Base-by-base conservation (phyloP, 2,113 vertebrate species). In the Sander lucioperca region DNA sequence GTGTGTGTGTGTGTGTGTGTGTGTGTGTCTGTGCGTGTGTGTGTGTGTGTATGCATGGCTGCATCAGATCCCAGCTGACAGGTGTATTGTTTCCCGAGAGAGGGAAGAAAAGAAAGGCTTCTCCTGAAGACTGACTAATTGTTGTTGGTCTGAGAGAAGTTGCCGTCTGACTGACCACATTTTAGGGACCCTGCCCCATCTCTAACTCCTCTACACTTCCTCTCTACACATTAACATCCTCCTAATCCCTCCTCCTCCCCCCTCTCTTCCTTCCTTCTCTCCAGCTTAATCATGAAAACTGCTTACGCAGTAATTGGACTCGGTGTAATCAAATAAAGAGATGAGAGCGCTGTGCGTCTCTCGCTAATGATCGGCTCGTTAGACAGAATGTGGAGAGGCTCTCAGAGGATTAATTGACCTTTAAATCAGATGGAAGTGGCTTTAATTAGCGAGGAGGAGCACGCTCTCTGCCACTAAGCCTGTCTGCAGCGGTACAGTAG, bases 341-440 rank as follows among this genome's bases (percentile, higher is more conserved):
- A 88, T 82, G 70, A 85, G 78, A 39, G 65, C 39, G 53, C 27
- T 61, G 1, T 77, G 69, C 68, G 54, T 81, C 82, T 56, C 74
- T 23, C 36, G 2, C 79, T 89, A 86, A 86, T 0, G 77, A 88
- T 66, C 68, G 58, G 72, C 19, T 79, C 94, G 94, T 92, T 61
- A 94, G 96, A 95, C 93, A 21, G 65, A 75, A n/a, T 2, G 18
- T 6, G 73, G 27, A 80, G 73, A 95, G 4, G 95, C 95, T 96
- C 96, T 95, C 96, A 96, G 96, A 95, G 96, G 96, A 96, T 96
- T 97, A 96, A 97, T 97, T 96, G 96, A 97, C 96, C 97, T 96
- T 96, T 96, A 96, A 96, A 96, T 96, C 95, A 95, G 67, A 96
- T 95, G 96, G 73, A 80, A 5, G 25, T 59, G 66, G 47, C 4